Conservation (phyloP, 2,797 vertebrate species). For the Phataginus tricuspis region DNA sequence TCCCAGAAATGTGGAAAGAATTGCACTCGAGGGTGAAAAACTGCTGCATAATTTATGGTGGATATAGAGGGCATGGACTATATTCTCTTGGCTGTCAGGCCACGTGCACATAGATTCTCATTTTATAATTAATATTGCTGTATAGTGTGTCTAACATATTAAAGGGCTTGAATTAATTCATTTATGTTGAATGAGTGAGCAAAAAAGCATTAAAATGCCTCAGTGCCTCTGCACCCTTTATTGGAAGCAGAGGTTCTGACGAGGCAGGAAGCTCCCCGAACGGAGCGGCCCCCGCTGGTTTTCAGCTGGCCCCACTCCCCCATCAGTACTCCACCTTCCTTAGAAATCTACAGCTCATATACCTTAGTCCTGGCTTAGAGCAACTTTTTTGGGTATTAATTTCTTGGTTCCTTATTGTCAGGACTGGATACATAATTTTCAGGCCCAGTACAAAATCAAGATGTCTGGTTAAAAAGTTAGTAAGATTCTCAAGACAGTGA, state of each 20-base stretch:
- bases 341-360: background rate
- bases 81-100: background rate
- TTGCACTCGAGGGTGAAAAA: background rate
- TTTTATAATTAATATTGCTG: background rate
- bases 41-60: background rate
- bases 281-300: background rate
- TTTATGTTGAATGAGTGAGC: background rate
- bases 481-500: background rate
- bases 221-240: background rate
- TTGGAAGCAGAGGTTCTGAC: background rate
- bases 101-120: background rate
- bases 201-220: background rate
- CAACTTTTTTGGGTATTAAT: background rate
- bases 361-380: background rate
- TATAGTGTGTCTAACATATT: background rate
- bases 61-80: background rate
- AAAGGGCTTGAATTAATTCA: background rate
- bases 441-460: background rate
- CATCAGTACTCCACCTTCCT: background rate
- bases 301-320: accelerated
- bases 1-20: background rate
- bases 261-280: background rate
- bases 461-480: background rate
- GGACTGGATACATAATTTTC: background rate
- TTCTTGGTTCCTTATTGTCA: background rate